phyloP scores from a whole-genome alignment of 64 coral and sea anemone species.

The Stichodactyla mertensii region DNA sequence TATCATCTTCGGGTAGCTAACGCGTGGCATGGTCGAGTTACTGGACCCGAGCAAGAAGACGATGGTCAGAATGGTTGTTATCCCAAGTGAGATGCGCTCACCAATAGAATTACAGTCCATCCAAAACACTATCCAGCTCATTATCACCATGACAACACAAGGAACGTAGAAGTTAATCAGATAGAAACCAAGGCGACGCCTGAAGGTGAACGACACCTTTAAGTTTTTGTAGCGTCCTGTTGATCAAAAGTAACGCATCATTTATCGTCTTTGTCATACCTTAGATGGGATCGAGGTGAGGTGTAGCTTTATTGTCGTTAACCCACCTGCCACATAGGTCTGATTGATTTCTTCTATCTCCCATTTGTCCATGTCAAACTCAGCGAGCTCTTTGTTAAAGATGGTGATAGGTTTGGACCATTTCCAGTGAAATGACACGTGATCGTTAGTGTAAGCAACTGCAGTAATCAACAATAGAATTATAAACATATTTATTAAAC shows the following conservation, averaged over 20 bases:
- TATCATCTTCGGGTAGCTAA: constrained; percentile 84
- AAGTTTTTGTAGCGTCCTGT: constrained; percentile 72
- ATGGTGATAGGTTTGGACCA: constrained; percentile 60
- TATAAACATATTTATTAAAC: no score
- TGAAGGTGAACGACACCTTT: constrained; percentile 77
- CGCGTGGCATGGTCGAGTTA: constrained; percentile 90
- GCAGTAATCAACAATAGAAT: not conserved
- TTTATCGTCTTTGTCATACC: not conserved
- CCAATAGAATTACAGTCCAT: constrained; percentile 83
- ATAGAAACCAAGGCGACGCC: constrained; percentile 74
- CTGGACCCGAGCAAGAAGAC: constrained; percentile 85
- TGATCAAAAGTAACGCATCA: not conserved
- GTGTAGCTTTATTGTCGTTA: not conserved
- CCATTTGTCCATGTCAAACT: constrained; percentile 82
- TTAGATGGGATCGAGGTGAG: no score
- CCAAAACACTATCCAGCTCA: constrained; percentile 84
- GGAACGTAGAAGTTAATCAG: constrained; percentile 92
- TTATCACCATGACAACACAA: constrained; percentile 85
- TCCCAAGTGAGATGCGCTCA: constrained; percentile 83
- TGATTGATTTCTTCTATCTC: constrained; percentile 35
- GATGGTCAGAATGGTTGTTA: constrained; percentile 83
- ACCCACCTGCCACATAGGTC: constrained; percentile 74
- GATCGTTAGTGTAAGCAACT: constrained; percentile 83
- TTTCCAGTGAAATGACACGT: constrained; percentile 86
- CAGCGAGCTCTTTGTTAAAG: constrained; percentile 68